Evolutionary conservation across 53 echinoderm and acorn worm genomes (phyloP).

Genomic region (Paelopatides confundens): DNA sequence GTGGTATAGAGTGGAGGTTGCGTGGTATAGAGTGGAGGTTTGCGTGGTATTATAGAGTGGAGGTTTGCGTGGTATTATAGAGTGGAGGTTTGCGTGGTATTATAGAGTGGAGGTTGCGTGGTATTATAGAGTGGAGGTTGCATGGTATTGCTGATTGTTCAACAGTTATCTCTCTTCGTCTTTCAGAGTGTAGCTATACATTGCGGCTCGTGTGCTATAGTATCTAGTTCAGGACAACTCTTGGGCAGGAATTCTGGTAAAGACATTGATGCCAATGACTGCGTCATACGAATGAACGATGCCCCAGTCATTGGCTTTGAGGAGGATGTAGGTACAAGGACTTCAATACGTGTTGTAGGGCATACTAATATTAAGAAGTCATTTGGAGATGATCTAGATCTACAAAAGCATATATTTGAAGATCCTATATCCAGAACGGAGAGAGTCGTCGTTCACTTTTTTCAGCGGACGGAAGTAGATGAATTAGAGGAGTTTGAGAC

Average conservation of each 20-base stretch:
- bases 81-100: too few relatives aligned
- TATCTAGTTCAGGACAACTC: constrained; percentile 95
- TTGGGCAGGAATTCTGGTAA: constrained; percentile 75
- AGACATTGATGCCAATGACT: constrained; percentile 91
- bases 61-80: too few relatives aligned
- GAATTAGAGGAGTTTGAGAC: constrained; percentile 69
- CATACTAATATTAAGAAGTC: constrained; percentile 80
- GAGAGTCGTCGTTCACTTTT: constrained; percentile 85
- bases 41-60: too few relatives aligned
- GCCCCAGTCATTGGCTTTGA: constrained; percentile 93
- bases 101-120: too few relatives aligned
- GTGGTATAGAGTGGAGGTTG: too few relatives aligned
- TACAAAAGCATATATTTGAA: constrained; percentile 67
- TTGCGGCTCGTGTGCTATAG: constrained; percentile 92
- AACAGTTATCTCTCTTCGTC: too few relatives aligned
- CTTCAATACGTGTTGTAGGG: constrained; percentile 84
- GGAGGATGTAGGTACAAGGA: constrained; percentile 84
- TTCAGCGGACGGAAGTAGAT: constrained; percentile 84
- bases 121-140: too few relatives aligned
- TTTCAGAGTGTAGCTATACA: constrained; percentile 84
- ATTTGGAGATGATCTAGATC: constrained; percentile 70
- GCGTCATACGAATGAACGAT: constrained; percentile 97
- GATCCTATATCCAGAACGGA: constrained; percentile 68
- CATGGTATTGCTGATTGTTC: too few relatives aligned
- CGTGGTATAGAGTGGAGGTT: too few relatives aligned